Percentiles rank a stretch among this genome's conserved stretches.
Evolutionary conservation across 2,888 invertebrate species (phyloP).

Genomic region (Volucella bombylans): DNA sequence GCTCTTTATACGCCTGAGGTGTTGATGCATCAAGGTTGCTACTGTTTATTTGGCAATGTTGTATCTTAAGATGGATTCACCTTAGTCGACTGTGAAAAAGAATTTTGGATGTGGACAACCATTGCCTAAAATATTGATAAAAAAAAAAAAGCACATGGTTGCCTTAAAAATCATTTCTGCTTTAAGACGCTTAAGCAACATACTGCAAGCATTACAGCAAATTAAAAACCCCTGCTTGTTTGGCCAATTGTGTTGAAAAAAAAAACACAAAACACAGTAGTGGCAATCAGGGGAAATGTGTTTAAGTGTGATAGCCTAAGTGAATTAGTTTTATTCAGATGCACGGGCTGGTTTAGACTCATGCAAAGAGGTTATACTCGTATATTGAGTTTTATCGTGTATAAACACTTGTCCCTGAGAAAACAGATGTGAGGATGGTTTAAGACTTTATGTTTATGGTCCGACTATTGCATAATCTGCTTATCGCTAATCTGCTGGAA

Average conservation of each 20-base stretch:
- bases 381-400: no score
- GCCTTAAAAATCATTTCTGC: conserved; percentile 5
- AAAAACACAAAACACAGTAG: not conserved
- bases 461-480: no score
- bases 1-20: conserved; percentile 21
- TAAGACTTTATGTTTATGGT: no score
- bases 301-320: not conserved
- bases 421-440: no score
- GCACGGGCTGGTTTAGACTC: no score
- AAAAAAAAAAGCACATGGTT: conserved; percentile 1
- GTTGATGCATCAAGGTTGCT: conserved; percentile 43
- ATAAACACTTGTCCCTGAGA: no score
- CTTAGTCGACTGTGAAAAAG: conserved; percentile 1
- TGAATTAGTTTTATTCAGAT: not conserved
- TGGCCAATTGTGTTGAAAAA: not conserved
- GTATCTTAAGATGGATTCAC: not conserved
- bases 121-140: not conserved
- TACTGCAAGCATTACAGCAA: not conserved
- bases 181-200: not conserved
- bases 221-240: conserved; percentile 11
- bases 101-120: not conserved
- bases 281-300: conserved; percentile 26
- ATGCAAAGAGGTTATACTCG: no score
- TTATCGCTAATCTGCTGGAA: no score
- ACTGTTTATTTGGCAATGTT: conserved; percentile 32